Evolutionary conservation across 2,888 invertebrate species (phyloP).

Genomic region (Aleiodes testaceus): DNA sequence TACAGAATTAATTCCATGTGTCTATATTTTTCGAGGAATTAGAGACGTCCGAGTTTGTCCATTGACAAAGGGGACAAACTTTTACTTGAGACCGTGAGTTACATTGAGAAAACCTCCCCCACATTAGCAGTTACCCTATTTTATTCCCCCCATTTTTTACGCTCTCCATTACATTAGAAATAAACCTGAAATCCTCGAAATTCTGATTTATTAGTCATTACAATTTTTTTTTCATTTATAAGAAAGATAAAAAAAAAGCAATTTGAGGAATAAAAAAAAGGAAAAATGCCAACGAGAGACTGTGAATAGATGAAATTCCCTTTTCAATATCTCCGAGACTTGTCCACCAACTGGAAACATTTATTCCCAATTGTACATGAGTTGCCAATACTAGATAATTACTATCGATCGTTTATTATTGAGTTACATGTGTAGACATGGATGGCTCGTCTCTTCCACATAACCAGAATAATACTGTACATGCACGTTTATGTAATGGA

Average conservation of each 20-base stretch:
- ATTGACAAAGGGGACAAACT: not conserved
- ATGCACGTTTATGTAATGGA: not conserved
- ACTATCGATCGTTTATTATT: conserved; percentile 29
- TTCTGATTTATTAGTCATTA: too few species aligned
- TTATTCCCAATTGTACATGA: conserved; percentile 15
- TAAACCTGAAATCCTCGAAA: too few species aligned
- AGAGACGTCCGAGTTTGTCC: not conserved
- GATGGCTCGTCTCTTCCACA: not conserved
- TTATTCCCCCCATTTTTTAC: not conserved
- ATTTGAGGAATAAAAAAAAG: not conserved
- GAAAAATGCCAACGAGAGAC: too few species aligned
- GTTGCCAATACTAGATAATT: conserved; percentile 14
- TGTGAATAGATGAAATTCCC: not conserved
- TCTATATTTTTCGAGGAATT: not conserved
- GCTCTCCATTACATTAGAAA: too few species aligned
- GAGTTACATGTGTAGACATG: conserved; percentile 12
- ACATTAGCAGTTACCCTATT: not conserved
- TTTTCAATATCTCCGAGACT: not conserved
- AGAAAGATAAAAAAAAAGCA: not conserved
- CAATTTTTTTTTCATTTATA: not conserved
- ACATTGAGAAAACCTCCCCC: not conserved
- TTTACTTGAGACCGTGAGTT: not conserved
- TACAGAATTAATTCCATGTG: too few species aligned
- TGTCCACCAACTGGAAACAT: conserved; percentile 7
- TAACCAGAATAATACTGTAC: not conserved